phyloP scores from a whole-genome alignment of 2,797 vertebrate species.

The Coccyzus lansbergi region DNA sequence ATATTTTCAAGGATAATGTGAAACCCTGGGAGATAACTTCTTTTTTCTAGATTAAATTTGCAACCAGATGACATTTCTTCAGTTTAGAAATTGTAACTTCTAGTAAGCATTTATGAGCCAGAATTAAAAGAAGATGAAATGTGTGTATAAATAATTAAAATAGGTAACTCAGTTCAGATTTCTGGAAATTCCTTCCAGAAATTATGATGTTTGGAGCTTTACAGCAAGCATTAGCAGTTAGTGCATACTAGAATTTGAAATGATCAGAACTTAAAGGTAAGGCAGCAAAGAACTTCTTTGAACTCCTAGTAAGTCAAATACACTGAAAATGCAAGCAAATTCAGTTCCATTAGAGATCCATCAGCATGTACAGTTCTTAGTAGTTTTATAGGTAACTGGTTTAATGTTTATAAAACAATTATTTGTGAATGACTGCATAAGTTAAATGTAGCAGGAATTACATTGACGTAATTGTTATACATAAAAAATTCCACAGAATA shows the following conservation, averaged over 20 bases:
- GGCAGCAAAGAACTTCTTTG: background rate
- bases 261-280: background rate
- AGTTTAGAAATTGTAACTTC: background rate
- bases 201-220: background rate
- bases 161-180: background rate
- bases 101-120: background rate
- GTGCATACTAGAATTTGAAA: background rate
- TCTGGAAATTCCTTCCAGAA: background rate
- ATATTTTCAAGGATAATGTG: background rate
- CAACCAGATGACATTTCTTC: background rate
- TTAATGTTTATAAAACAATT: background rate
- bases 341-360: background rate
- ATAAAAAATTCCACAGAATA: background rate
- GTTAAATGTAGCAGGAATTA: background rate
- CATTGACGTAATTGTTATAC: background rate
- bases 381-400: background rate
- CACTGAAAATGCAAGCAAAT: background rate
- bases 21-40: background rate
- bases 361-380: background rate
- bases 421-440: background rate
- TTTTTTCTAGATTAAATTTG: background rate
- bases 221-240: background rate
- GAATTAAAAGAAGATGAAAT: background rate
- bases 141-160: background rate
- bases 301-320: background rate